These are phyloP conservation scores for Rhabdornis inornatus DNA, from an alignment of 2,113 vertebrate genomes.

Conservation along the genomic window DNA sequence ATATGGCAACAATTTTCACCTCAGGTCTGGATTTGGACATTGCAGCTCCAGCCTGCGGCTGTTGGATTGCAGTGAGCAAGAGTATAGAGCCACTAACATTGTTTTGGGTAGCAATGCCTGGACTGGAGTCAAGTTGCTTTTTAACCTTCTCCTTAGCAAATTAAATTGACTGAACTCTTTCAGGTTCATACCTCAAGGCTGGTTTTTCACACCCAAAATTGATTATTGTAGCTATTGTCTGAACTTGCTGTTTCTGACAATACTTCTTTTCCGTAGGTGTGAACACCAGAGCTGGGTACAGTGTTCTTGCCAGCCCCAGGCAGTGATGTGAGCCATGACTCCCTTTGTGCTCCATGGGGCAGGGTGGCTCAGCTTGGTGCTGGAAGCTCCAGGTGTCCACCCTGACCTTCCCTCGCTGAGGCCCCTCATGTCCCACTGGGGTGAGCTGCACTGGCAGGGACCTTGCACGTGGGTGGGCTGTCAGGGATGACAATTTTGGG, in stretches of 20 bases:
- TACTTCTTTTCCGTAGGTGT: neutral
- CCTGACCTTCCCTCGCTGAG: neutral
- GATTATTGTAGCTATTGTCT: neutral
- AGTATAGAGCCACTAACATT: neutral
- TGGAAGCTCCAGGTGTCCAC: neutral
- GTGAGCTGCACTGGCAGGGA: neutral
- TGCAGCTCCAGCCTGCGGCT: neutral
- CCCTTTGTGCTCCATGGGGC: neutral
- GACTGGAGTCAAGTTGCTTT: neutral
- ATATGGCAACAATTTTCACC: neutral
- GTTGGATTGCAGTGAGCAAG: neutral
- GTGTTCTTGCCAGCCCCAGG: neutral
- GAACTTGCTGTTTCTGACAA: neutral
- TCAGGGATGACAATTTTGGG: neutral
- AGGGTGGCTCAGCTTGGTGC: neutral
- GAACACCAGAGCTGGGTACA: neutral
- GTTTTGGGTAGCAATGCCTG: neutral
- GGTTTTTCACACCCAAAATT: neutral
- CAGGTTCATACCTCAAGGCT: neutral
- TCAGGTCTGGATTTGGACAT: neutral
- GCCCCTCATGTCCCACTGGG: neutral
- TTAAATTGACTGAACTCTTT: neutral
- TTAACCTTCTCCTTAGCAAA: neutral
- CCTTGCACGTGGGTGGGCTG: accelerated
- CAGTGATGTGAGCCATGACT: neutral